A percentile compares a stretch with the other conserved stretches of the same genome.
phyloP scores from a whole-genome alignment of 2,888 invertebrate genomes.

The Scaptomyza flava region DNA sequence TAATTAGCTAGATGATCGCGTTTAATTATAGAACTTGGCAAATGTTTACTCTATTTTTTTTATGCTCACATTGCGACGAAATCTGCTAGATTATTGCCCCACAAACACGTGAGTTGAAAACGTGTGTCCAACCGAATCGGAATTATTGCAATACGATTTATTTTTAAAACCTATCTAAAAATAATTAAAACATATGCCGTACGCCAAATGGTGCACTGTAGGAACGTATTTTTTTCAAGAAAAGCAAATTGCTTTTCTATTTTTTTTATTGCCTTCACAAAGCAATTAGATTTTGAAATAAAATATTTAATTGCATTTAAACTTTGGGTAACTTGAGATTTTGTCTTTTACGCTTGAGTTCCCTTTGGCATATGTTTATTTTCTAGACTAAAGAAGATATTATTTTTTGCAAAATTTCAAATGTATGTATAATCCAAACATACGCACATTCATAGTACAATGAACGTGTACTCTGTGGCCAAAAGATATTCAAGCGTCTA shows the following conservation, averaged over 20 bases:
- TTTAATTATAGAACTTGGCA: slow-evolving; percentile 54
- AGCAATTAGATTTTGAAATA: not conserved
- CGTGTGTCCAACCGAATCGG: slow-evolving; percentile 36
- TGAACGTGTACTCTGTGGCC: not conserved
- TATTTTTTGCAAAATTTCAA: too few relatives aligned
- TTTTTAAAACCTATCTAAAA: slow-evolving; percentile 46
- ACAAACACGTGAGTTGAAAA: slow-evolving; percentile 60
- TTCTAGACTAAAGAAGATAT: not conserved
- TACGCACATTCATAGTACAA: not conserved
- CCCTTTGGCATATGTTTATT: not conserved
- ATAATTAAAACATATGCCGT: slow-evolving; percentile 25
- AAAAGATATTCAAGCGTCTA: slow-evolving; percentile 12
- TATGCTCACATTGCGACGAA: slow-evolving; percentile 51
- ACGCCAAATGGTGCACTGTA: not conserved
- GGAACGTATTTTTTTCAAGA: slow-evolving; percentile 18
- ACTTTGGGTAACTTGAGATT: not conserved
- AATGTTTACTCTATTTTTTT: not conserved
- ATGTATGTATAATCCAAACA: not conserved
- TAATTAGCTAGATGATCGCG: slow-evolving; percentile 44
- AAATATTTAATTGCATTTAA: not conserved
- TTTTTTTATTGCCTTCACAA: not conserved
- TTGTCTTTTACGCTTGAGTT: not conserved
- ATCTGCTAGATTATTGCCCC: slow-evolving; percentile 76
- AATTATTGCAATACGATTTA: slow-evolving; percentile 58
- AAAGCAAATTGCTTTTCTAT: not conserved